Evolutionary conservation across 1,140 invertebrate species (phyloP).

Genomic region (Papilio xuthus): DNA sequence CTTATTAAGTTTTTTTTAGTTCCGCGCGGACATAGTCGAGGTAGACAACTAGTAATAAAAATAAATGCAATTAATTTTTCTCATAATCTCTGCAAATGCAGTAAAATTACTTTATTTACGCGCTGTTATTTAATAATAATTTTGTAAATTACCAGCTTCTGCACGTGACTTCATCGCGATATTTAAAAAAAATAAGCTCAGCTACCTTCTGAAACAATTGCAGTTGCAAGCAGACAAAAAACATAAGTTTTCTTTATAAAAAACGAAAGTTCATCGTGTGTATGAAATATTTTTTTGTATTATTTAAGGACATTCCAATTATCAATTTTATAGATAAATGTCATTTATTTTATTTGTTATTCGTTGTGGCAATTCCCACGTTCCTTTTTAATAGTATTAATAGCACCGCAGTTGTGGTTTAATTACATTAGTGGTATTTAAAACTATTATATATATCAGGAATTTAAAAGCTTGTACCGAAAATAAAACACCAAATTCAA

Average conservation of each 20-base stretch:
- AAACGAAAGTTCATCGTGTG: no score
- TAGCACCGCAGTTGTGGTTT: background rate
- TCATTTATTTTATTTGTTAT: slow-evolving; percentile 6
- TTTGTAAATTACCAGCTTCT: background rate
- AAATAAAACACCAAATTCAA: background rate
- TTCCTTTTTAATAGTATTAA: slow-evolving; percentile 14
- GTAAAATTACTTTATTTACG: background rate
- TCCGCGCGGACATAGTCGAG: no score
- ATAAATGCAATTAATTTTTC: background rate
- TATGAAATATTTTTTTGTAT: no score
- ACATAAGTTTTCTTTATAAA: no score
- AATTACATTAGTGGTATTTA: slow-evolving; percentile 8
- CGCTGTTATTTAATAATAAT: background rate
- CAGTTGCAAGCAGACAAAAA: no score
- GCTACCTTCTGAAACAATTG: no score
- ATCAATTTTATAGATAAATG: background rate
- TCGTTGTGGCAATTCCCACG: slow-evolving; percentile 2
- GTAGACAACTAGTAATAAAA: no score
- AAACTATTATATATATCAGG: background rate
- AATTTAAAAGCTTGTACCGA: background rate
- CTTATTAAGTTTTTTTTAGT: no score
- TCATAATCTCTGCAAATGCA: background rate
- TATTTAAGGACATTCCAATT: no score
- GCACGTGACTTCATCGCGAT: no score
- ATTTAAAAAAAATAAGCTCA: no score